Base-by-base conservation (phyloP, 2,888 invertebrate species). In the Platycheirus rosarum region DNA sequence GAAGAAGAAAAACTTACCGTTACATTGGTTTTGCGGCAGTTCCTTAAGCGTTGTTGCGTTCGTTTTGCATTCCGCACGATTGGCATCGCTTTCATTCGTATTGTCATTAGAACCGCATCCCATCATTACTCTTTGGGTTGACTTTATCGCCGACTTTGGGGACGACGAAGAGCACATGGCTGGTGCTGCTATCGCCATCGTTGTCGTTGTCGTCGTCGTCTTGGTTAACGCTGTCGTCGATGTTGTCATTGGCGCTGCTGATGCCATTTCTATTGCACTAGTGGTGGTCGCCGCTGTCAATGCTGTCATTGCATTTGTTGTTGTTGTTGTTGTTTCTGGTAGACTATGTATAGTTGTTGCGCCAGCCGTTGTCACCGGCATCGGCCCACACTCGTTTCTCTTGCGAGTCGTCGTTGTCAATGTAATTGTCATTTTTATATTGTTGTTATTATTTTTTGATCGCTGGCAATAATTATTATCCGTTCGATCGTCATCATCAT, bases 311-410 rank as follows among this genome's bases (percentile, higher is more conserved):
- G 86, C 82, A 84, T 84, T 57, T 80, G 84, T 73, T 71, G 57
- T 23, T 29, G 49, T 9, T 44, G 60, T 49, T 44, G 53, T 32
- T 86, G 77, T 63, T 85, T 79, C 57, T 66, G 84, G 65, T 85
- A 51, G 62, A 44, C 37, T 82, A 53, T 86, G 57, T 86, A 77
- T 86, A 78, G 86, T 86, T 87, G 87, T 86, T 49, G 73, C 84
- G 80, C 84, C 85, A 84, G 85, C 80, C 77, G 85, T 84, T 85
- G 85, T 85, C 84, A 75, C 69, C 70, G 74, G 55, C 26, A 16
- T 18, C 78, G 51, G 77, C 71, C 79, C 80, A 68, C 77, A 69
- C 69, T 71, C 76, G 53, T 35, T 65, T 49, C 49, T 69, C 63
- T 53, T 68, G 55, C 66, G 51, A 74, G 68, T 75, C 75, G 49